Conservation (phyloP, 2,113 vertebrate species). For the Coreoperca whiteheadi region DNA sequence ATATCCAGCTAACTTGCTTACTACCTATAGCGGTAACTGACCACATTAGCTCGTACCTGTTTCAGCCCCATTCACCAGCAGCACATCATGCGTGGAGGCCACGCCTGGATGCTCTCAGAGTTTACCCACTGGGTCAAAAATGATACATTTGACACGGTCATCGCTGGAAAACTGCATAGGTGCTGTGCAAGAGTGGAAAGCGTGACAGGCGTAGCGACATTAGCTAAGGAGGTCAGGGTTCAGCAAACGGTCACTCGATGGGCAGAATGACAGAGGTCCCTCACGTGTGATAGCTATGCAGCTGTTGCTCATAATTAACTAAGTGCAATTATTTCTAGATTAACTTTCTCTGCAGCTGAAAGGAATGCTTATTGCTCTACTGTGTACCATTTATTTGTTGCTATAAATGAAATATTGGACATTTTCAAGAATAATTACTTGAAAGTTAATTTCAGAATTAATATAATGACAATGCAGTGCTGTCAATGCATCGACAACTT, state of each 20-base stretch:
- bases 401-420: constrained; percentile 13
- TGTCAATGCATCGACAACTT: constrained; percentile 16
- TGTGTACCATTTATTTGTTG: constrained; percentile 27
- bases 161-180: no score
- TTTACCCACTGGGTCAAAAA: not conserved
- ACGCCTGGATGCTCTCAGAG: not conserved
- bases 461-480: not conserved
- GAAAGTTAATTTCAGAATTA: constrained; percentile 35
- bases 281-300: constrained; percentile 11
- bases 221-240: not conserved
- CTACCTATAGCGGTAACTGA: not conserved
- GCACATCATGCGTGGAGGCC: not conserved
- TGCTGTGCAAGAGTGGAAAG: not conserved
- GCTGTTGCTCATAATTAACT: constrained; percentile 48
- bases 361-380: constrained; percentile 21
- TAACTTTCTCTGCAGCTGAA: constrained; percentile 32
- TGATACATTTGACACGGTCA: not conserved
- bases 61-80: not conserved
- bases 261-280: not conserved
- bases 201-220: not conserved
- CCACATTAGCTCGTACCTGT: not conserved
- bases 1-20: not conserved
- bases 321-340: constrained; percentile 69
- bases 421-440: constrained; percentile 40
- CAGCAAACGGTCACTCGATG: not conserved